Evolutionary conservation across 1,140 invertebrate species (phyloP), one percentile per base, ranked within the genome.

Genomic region (Megalopta genalis): DNA sequence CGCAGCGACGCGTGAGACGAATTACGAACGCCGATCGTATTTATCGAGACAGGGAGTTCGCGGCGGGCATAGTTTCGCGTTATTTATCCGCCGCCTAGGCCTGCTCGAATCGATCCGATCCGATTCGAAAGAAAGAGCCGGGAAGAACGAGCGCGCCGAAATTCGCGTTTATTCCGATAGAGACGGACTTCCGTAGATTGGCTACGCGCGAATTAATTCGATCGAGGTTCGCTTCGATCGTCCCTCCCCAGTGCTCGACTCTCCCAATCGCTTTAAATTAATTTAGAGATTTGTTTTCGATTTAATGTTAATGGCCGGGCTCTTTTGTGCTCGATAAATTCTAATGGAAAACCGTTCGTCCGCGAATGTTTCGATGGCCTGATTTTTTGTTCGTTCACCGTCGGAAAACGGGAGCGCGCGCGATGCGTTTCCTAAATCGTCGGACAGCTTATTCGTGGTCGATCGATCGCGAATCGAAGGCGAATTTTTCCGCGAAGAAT

Each of bases 11-110:
- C 10, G 37, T 32, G 23, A 59, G n/a, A 25, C 37, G 64, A 69
- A 69, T 69, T 69, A 77, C 65, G 62, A 77, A 69, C 46, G 25
- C 54, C 66, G 39, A 69, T 69, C 64, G 66, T 69, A 77, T 69
- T 77, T 69, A 42, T 21, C 64, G 18, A 14, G 14, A 14, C 6
- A 8, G 16, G 18, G 14, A n/a, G n/a, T n/a, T n/a, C n/a, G n/a
- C n/a, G n/a, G n/a, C n/a, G n/a, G n/a, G n/a, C n/a, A 4, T 32
- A 52, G 49, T 52, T 18, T 52, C 65, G 52, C 14, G 66, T 62
- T 62, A 77, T 70, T 77, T 62, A 70, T 69, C 66, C 39, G 54
- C 57, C 21, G 54, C 18, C 6, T 3, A n/a, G 5, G 23, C 9
- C 18, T 2, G 9, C 74, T 42, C 46, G 10, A 39, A 69, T 62